Conservation (phyloP, 2,888 invertebrate species). For the Drosophila robusta region DNA sequence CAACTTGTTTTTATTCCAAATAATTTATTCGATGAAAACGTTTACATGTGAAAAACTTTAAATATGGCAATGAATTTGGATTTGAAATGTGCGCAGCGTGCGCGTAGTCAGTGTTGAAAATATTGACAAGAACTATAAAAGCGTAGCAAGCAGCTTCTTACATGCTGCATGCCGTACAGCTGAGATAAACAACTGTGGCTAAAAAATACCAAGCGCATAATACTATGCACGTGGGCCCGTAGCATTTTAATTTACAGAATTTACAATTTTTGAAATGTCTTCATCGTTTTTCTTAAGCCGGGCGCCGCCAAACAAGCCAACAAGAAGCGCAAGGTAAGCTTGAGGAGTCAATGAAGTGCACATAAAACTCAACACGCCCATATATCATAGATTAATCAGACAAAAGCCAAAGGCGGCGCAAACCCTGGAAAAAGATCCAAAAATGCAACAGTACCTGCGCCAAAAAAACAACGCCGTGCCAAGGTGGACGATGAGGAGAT, state of each 20-base stretch:
- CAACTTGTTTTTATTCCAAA: conserved; percentile 1
- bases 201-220: conserved; percentile 31
- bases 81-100: neutral
- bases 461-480: conserved; percentile 69
- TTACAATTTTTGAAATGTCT: conserved; percentile 66
- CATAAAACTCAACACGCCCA: neutral
- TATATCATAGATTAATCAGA: conserved; percentile 25
- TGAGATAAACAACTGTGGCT: neutral
- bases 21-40: neutral
- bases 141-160: conserved; percentile 10
- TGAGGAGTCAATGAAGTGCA: neutral
- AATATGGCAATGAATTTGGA: neutral
- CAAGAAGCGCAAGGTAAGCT: conserved; percentile 86
- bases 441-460: conserved; percentile 78
- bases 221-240: conserved; percentile 55
- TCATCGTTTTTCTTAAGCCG: conserved; percentile 87
- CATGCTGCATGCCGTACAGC: conserved; percentile 14
- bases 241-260: conserved; percentile 38
- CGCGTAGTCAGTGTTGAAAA: conserved; percentile 7
- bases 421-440: conserved; percentile 47
- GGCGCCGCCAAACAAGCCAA: conserved; percentile 86
- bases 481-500: conserved; percentile 87
- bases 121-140: too few species aligned
- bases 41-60: neutral
- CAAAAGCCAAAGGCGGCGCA: conserved; percentile 33